Percentiles rank a stretch among this genome's conserved stretches.
phyloP scores from a whole-genome alignment of 2,888 invertebrate species.

The Eupithecia subumbrata region DNA sequence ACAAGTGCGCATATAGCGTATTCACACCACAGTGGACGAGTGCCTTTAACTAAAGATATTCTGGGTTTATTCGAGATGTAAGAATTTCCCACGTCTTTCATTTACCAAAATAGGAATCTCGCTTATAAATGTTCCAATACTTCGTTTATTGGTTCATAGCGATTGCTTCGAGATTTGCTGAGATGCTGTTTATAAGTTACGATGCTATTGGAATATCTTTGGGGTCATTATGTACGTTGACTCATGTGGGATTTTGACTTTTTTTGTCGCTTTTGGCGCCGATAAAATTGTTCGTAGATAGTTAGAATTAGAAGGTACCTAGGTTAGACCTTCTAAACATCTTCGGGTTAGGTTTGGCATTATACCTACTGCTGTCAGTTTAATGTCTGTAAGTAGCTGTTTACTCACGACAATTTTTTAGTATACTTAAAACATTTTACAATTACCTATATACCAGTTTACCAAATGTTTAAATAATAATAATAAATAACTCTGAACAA shows the following conservation, averaged over 20 bases:
- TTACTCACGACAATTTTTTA: too few species aligned
- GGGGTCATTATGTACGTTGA: background rate
- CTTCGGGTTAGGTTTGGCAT: too few species aligned
- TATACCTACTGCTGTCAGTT: too few species aligned
- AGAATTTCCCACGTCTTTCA: background rate
- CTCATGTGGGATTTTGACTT: background rate
- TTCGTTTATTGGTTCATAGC: conserved; percentile 22
- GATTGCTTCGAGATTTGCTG: conserved; percentile 21
- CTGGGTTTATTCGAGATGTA: background rate
- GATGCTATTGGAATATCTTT: conserved; percentile 27
- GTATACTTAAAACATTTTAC: too few species aligned
- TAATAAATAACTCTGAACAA: too few species aligned
- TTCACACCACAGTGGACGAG: background rate
- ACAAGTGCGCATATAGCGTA: background rate
- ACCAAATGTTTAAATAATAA: too few species aligned
- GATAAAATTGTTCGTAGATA: too few species aligned
- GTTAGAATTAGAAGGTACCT: too few species aligned
- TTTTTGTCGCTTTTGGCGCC: background rate
- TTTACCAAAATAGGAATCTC: background rate
- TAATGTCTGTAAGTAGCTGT: too few species aligned
- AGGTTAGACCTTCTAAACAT: too few species aligned
- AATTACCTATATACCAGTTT: too few species aligned
- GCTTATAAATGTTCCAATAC: conserved; percentile 28
- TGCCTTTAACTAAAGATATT: background rate
- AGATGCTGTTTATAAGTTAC: conserved; percentile 31